Conservation (phyloP, 1,140 invertebrate genomes). For the Tetragnatha versicolor region DNA sequence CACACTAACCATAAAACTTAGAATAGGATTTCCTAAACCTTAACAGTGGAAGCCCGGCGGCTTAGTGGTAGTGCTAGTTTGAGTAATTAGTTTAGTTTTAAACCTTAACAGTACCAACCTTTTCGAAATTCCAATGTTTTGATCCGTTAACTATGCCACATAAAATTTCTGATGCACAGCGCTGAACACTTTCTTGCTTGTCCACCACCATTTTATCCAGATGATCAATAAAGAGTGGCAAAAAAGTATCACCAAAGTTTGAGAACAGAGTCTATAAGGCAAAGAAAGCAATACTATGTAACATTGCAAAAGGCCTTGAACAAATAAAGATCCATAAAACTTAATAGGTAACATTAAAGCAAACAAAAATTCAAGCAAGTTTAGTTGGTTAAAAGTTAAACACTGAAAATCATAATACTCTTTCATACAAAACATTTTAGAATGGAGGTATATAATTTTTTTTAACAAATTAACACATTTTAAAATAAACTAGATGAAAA, state of each 20-base stretch:
- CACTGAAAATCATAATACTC: no score
- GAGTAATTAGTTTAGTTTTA: not conserved
- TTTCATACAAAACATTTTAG: no score
- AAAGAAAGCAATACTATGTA: not conserved
- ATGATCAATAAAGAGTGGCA: constrained; percentile 72
- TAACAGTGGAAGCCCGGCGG: not conserved
- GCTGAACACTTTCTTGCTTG: constrained; percentile 77
- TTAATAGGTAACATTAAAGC: no score
- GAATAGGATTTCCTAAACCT: not conserved
- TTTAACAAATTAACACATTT: no score
- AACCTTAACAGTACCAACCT: constrained; percentile 62
- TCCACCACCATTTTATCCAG: constrained; percentile 73
- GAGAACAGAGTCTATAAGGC: constrained; percentile 76
- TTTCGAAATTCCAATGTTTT: constrained; percentile 82
- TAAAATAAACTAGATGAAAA: no score
- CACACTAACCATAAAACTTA: not conserved
- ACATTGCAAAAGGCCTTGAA: no score
- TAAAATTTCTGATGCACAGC: constrained; percentile 85
- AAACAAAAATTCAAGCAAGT: no score
- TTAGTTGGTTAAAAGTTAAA: no score
- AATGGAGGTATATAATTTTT: no score
- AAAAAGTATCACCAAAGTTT: constrained; percentile 75
- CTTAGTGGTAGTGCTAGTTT: no score
- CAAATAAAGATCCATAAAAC: no score
- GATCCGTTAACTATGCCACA: constrained; percentile 77